phyloP scores from a whole-genome alignment of 2,797 vertebrate species.

The Leuciscus waleckii region DNA sequence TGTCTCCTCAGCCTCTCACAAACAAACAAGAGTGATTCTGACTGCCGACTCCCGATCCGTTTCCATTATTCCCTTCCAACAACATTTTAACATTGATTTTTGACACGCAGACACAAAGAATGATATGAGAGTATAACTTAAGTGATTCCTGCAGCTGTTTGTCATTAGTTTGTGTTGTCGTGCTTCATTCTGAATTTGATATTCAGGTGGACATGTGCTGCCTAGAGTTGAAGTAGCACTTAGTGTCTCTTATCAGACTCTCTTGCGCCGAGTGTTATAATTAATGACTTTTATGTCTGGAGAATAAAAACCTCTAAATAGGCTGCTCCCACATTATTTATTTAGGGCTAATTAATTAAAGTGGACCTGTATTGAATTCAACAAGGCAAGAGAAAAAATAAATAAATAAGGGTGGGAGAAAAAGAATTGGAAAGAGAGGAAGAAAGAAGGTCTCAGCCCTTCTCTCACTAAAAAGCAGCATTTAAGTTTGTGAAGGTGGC shows the following conservation, averaged over 20 bases:
- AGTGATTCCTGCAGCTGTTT: slow-evolving; percentile 42
- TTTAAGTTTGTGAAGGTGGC: slow-evolving; percentile 47
- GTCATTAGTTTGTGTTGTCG: slow-evolving; percentile 51
- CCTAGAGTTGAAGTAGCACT: slow-evolving; percentile 58
- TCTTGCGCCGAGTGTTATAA: slow-evolving; percentile 74
- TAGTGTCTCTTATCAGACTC: slow-evolving; percentile 66
- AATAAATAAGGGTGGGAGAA: slow-evolving; percentile 20
- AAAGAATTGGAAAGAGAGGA: slow-evolving; percentile 23
- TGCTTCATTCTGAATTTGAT: slow-evolving; percentile 35
- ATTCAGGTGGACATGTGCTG: slow-evolving; percentile 55
- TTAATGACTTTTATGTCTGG: slow-evolving; percentile 78
- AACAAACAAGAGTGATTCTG: slow-evolving; percentile 78
- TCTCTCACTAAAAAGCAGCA: slow-evolving; percentile 53
- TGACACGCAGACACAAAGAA: slow-evolving; percentile 54
- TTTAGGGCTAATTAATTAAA: slow-evolving; percentile 82
- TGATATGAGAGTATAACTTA: slow-evolving; percentile 51
- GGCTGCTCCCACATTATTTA: slow-evolving; percentile 78
- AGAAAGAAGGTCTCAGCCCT: slow-evolving; percentile 16
- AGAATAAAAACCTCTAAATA: slow-evolving; percentile 79
- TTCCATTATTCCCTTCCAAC: slow-evolving; percentile 63
- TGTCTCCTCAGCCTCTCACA: slow-evolving; percentile 77
- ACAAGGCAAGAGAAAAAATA: slow-evolving; percentile 51
- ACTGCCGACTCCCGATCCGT: slow-evolving; percentile 59
- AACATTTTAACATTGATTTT: slow-evolving; percentile 63
- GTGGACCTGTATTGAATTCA: slow-evolving; percentile 78